A percentile compares a stretch with the other conserved stretches of the same genome.
Conservation (phyloP, 2,113 vertebrate genomes). For the Capra hircus region DNA sequence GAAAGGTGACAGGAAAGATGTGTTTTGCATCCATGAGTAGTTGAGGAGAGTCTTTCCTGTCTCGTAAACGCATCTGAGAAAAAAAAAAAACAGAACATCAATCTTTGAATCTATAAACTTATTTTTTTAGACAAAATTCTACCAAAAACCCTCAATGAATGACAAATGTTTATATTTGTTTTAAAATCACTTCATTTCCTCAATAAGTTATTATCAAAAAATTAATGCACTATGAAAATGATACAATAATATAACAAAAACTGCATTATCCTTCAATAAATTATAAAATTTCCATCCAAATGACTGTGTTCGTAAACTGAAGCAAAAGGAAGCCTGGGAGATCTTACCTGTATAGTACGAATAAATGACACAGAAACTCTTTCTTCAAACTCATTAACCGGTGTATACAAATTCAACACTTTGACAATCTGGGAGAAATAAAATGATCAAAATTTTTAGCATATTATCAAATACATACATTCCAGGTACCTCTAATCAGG, state of each 20-base stretch:
- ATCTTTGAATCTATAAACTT: background rate
- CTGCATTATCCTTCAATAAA: background rate
- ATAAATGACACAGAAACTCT: conserved; percentile 96
- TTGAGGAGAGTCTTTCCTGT: conserved; percentile 94
- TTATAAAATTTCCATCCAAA: conserved; percentile 4
- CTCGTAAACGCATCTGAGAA: conserved; percentile 91
- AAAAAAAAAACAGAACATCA: conserved; percentile 42
- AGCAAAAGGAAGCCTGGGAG: background rate
- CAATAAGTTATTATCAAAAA: background rate
- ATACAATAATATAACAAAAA: background rate
- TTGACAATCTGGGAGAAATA: conserved; percentile 91
- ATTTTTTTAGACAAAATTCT: background rate
- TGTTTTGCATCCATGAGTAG: conserved; percentile 98
- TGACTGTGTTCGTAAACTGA: background rate
- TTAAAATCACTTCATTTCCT: conserved; percentile 13
- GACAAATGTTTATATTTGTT: conserved; percentile 20
- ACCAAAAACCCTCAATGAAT: background rate
- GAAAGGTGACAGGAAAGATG: conserved; percentile 98
- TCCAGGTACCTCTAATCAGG: background rate
- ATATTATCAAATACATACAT: conserved; percentile 1
- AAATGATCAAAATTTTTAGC: conserved; percentile 22
- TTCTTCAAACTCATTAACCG: conserved; percentile 98
- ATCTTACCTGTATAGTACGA: conserved; percentile 95
- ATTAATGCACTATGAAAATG: background rate
- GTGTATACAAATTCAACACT: conserved; percentile 98